Conservation (phyloP, 2,888 invertebrate genomes). For the Ennomos fuscantarius region DNA sequence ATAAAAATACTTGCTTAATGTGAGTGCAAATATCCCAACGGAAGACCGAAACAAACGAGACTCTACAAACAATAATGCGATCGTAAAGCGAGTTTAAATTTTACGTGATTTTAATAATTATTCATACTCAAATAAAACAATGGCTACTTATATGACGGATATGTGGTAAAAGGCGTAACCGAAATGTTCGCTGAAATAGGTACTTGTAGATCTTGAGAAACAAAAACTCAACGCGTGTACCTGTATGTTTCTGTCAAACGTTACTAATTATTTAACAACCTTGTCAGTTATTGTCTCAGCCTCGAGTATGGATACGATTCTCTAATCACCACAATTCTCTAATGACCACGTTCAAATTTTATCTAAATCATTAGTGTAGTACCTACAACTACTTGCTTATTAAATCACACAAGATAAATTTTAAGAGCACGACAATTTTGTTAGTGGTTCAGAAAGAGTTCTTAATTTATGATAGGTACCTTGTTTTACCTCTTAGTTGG, state of each 20-base stretch:
- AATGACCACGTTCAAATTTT: neutral
- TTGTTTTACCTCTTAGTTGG: too few species aligned
- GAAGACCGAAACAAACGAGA: constrained; percentile 15
- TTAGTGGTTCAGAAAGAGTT: too few species aligned
- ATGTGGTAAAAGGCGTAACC: neutral
- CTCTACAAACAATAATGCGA: constrained; percentile 20
- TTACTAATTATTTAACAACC: constrained; percentile 13
- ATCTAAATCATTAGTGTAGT: neutral
- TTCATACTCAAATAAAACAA: constrained; percentile 9
- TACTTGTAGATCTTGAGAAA: constrained; percentile 5
- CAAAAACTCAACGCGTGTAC: constrained; percentile 5
- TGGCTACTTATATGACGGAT: constrained; percentile 4
- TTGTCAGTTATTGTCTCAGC: constrained; percentile 4
- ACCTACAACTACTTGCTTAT: neutral
- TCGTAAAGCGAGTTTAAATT: constrained; percentile 15
- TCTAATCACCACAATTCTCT: too few species aligned
- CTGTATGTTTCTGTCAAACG: constrained; percentile 5
- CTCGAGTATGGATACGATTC: too few species aligned
- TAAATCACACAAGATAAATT: constrained; percentile 16
- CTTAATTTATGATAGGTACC: too few species aligned
- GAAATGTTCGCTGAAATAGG: neutral
- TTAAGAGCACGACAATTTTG: constrained; percentile 14
- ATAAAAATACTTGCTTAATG: too few species aligned
- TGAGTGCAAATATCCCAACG: constrained; percentile 4
- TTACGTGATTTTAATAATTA: constrained; percentile 24